Conservation (phyloP, 2,797 vertebrate genomes). For the Arctocebus calabarensis region DNA sequence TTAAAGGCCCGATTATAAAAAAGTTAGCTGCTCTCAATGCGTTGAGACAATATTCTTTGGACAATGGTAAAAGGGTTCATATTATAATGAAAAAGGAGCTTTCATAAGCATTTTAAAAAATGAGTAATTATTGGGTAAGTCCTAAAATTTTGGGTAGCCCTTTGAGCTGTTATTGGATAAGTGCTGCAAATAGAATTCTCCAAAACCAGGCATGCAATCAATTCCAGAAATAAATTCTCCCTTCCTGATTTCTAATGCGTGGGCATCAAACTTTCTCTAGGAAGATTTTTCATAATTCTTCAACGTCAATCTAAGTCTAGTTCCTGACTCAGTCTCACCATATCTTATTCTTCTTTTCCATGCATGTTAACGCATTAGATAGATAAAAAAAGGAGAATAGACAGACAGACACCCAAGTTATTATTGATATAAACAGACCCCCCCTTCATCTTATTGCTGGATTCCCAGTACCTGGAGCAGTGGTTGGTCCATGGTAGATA, state of each 20-base stretch:
- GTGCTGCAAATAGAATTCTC: not conserved
- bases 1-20: not conserved
- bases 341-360: not conserved
- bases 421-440: not conserved
- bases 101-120: not conserved
- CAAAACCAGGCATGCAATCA: not conserved
- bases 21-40: not conserved
- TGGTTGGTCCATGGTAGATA: not conserved
- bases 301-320: not conserved
- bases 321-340: not conserved
- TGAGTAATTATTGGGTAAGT: not conserved
- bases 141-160: not conserved
- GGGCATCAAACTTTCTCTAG: not conserved
- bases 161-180: not conserved
- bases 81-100: not conserved
- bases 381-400: not conserved
- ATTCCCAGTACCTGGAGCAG: not conserved
- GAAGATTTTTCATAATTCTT: not conserved
- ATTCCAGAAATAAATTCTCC: not conserved
- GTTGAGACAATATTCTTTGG: not conserved
- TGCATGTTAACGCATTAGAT: not conserved
- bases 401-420: too few species aligned
- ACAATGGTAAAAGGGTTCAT: not conserved
- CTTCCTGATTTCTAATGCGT: not conserved
- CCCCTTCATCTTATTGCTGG: not conserved